Conservation (phyloP, 2,797 vertebrate genomes). For the Coracias cyanogaster region DNA sequence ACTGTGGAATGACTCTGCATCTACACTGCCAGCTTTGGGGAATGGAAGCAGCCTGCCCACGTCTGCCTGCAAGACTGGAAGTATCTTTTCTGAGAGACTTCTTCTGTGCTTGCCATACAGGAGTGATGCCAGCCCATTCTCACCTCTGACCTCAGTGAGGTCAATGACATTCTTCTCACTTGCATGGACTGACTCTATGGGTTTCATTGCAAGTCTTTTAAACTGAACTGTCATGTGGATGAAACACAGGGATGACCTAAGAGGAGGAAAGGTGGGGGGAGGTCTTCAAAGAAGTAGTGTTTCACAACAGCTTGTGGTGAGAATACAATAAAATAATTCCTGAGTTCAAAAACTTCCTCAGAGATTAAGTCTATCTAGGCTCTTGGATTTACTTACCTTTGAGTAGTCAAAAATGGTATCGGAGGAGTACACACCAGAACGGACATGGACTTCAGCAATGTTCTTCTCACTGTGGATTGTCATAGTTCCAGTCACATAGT, state of each 20-base stretch:
- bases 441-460: constrained; percentile 51
- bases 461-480: constrained; percentile 60
- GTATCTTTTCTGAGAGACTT: not conserved
- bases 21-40: not conserved
- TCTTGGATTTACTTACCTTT: constrained; percentile 61
- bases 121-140: not conserved
- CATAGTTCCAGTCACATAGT: constrained; percentile 70
- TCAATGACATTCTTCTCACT: not conserved
- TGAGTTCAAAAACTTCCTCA: not conserved
- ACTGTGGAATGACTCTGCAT: not conserved
- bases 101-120: not conserved
- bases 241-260: not conserved
- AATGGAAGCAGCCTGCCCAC: not conserved
- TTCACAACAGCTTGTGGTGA: not conserved
- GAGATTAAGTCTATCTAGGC: too few species aligned
- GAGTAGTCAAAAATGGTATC: constrained; percentile 79
- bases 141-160: not conserved
- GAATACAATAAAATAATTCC: not conserved
- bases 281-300: not conserved
- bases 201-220: not conserved
- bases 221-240: rapidly evolving
- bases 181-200: not conserved
- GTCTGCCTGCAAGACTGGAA: not conserved
- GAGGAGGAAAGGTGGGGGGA: not conserved
- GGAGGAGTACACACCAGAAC: constrained; percentile 72